Percentiles rank a stretch among this genome's conserved stretches.
Conservation (phyloP, 92 coral and sea anemone genomes). For the Pocillopora grandis region DNA sequence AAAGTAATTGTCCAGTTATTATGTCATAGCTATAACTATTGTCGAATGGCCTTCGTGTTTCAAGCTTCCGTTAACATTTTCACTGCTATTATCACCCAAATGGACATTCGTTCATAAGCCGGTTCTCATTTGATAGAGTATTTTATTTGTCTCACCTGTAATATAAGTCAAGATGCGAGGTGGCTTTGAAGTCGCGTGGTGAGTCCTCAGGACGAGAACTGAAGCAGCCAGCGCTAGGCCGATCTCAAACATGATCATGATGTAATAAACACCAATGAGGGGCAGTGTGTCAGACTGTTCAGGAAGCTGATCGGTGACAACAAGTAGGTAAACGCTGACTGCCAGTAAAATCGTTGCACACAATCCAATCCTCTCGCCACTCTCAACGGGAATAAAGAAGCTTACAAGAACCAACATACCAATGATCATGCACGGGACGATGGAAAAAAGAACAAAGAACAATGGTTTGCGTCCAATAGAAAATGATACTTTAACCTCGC, state of each 20-base stretch:
- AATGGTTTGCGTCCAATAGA: conserved; percentile 39
- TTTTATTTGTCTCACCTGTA: conserved; percentile 12
- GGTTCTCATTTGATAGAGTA: no score
- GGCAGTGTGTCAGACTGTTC: conserved; percentile 56
- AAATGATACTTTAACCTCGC: conserved; percentile 22
- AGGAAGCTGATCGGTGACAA: conserved; percentile 61
- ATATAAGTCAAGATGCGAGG: conserved; percentile 47
- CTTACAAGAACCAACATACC: conserved; percentile 67
- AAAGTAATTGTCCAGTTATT: no score
- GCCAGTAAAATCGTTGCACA: conserved; percentile 68
- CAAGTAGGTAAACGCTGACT: conserved; percentile 66
- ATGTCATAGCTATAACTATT: no score
- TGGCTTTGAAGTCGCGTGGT: conserved; percentile 49
- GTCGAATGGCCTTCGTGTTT: no score
- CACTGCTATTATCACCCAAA: no score
- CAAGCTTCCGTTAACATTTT: no score
- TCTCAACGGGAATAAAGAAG: conserved; percentile 76
- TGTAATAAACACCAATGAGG: conserved; percentile 53
- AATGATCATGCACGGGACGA: conserved; percentile 66
- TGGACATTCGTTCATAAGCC: no score
- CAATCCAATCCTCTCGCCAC: conserved; percentile 70
- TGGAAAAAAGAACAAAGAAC: conserved; percentile 58
- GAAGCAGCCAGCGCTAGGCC: conserved; percentile 53
- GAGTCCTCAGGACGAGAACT: conserved; percentile 54
- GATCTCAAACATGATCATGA: conserved; percentile 57